Evolutionary conservation across 2,888 invertebrate genomes (phyloP).

Genomic region (Tupiocoris notatus): DNA sequence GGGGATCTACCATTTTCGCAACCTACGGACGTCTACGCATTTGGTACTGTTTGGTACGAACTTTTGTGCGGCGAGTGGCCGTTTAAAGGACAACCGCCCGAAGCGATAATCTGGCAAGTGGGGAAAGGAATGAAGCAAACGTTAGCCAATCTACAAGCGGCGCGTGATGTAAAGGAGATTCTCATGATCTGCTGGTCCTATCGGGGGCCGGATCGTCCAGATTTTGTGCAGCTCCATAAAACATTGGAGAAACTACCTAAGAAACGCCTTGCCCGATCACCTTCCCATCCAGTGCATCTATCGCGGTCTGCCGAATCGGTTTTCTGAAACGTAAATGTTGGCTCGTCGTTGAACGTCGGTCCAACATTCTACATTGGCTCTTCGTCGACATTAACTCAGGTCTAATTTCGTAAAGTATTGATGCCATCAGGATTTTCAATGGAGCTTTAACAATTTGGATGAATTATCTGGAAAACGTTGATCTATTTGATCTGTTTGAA

Average conservation of each 20-base stretch:
- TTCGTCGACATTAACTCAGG: background rate
- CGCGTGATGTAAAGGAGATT: constrained; percentile 96
- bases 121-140: constrained; percentile 96
- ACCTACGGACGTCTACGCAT: constrained; percentile 94
- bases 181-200: constrained; percentile 96
- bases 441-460: too few species aligned
- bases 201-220: constrained; percentile 79
- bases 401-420: background rate
- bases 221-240: constrained; percentile 78
- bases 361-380: background rate
- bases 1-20: constrained; percentile 89
- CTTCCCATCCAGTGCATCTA: constrained; percentile 95
- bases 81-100: constrained; percentile 88
- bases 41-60: constrained; percentile 99
- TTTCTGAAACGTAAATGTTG: constrained; percentile 59
- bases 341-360: background rate
- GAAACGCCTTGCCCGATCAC: constrained; percentile 92
- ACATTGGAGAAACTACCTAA: constrained; percentile 90
- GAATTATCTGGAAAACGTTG: too few species aligned
- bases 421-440: background rate
- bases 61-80: constrained; percentile 94
- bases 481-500: too few species aligned
- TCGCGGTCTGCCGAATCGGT: constrained; percentile 95
- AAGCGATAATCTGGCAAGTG: constrained; percentile 96
- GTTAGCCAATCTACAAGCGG: constrained; percentile 88